Conservation (phyloP, 2,113 vertebrate genomes). For the Dasypus novemcinctus region DNA sequence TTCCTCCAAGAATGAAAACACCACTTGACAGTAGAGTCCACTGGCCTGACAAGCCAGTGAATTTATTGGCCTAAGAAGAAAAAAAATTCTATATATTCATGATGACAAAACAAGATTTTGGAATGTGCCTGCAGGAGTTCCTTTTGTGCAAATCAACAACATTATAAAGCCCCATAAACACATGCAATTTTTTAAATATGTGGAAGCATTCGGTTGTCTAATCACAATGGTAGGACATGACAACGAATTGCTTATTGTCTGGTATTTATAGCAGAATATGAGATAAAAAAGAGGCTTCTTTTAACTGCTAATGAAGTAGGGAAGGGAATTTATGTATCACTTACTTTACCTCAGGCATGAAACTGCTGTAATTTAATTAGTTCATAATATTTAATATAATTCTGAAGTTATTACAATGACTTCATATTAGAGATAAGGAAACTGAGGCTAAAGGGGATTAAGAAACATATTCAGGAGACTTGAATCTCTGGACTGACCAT, state of each 20-base stretch:
- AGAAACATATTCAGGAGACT: too few species aligned
- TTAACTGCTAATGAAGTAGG: not conserved
- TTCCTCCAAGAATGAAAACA: constrained; percentile 47
- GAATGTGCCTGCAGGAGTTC: not conserved
- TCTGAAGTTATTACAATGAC: constrained; percentile 6
- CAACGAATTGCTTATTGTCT: constrained; percentile 38
- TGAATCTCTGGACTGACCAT: too few species aligned
- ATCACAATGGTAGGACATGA: not conserved
- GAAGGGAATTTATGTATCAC: not conserved
- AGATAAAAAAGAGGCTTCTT: not conserved
- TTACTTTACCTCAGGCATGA: not conserved
- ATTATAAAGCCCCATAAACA: constrained; percentile 30
- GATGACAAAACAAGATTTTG: constrained; percentile 26
- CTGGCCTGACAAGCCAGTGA: constrained; percentile 27
- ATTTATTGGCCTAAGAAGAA: constrained; percentile 14
- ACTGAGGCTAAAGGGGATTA: not conserved
- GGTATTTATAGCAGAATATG: constrained; percentile 38
- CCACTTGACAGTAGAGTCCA: constrained; percentile 31
- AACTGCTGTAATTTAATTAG: not conserved
- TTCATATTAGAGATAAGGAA: not conserved
- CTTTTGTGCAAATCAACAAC: not conserved
- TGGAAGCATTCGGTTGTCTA: not conserved
- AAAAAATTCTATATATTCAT: not conserved
- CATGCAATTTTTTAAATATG: not conserved
- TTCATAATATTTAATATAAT: constrained; percentile 17